Evolutionary conservation across 2,113 vertebrate species (phyloP).

Genomic region (Bettongia penicillata): DNA sequence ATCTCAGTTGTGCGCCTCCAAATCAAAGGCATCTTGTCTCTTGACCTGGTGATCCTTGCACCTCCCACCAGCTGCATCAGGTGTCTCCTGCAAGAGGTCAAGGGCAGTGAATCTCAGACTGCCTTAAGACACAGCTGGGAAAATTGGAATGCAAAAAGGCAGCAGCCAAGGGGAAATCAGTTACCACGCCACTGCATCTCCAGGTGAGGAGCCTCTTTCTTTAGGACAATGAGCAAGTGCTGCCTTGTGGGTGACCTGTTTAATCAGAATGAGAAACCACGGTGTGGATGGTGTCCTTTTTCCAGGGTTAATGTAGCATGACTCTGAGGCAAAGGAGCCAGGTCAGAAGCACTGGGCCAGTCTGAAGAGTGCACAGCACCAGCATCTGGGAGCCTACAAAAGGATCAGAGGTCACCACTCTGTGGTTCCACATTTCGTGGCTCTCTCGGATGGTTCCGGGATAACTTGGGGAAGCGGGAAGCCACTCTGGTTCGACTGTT

Average conservation of each 20-base stretch:
- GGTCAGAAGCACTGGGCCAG: slow-evolving; percentile 42
- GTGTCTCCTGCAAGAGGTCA: background rate
- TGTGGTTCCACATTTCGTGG: slow-evolving; percentile 93
- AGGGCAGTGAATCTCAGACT: accelerated
- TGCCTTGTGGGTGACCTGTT: slow-evolving; percentile 64
- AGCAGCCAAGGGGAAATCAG: background rate
- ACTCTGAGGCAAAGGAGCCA: slow-evolving; percentile 46
- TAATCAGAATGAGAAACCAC: slow-evolving; percentile 69
- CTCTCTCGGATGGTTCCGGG: slow-evolving; percentile 89
- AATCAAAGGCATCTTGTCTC: background rate
- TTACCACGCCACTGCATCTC: background rate
- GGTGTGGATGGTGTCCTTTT: slow-evolving; percentile 53
- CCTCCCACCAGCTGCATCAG: background rate
- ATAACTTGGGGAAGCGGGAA: slow-evolving; percentile 91
- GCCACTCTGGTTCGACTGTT: slow-evolving; percentile 86
- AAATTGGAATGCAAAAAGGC: slow-evolving; percentile 44
- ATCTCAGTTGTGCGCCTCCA: background rate
- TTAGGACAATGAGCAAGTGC: slow-evolving; percentile 58
- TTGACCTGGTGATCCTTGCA: accelerated
- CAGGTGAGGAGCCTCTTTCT: background rate
- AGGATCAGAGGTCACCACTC: slow-evolving; percentile 94
- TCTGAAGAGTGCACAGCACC: background rate
- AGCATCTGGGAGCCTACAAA: accelerated
- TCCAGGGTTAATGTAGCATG: slow-evolving; percentile 58
- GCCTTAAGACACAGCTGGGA: slow-evolving; percentile 31